Percentiles rank a stretch among this genome's conserved stretches.
These are phyloP conservation scores for Masticophis lateralis DNA, from an alignment of 2,797 vertebrate species.

Conservation along the genomic window DNA sequence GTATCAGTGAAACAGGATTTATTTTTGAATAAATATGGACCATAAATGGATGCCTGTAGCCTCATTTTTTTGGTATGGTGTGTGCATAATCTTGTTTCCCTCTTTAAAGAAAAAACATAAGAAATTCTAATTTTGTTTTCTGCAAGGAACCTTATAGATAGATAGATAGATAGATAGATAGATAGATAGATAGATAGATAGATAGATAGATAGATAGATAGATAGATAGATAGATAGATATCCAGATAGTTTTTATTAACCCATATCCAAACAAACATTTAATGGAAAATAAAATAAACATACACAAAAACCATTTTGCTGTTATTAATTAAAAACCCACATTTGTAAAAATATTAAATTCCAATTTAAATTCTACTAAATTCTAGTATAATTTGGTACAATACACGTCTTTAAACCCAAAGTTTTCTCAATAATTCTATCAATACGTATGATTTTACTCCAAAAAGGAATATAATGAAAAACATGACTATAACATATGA, in stretches of 20 bases:
- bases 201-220: too few species aligned
- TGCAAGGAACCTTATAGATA: too few species aligned
- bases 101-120: not conserved
- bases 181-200: too few species aligned
- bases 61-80: not conserved
- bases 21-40: not conserved
- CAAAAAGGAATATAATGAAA: not conserved
- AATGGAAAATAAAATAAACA: not conserved
- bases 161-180: too few species aligned
- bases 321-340: not conserved
- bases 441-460: not conserved
- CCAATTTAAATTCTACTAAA: not conserved
- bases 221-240: too few species aligned
- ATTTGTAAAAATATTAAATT: not conserved
- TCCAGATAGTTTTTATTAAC: not conserved
- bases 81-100: not conserved
- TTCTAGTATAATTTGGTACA: not conserved
- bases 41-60: not conserved
- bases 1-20: not conserved
- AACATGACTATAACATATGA: not conserved
- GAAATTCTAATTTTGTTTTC: not conserved
- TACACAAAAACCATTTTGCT: not conserved
- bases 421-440: not conserved
- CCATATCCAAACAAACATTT: not conserved
- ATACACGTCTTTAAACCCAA: not conserved